Evolutionary conservation across 2,888 invertebrate genomes (phyloP), one percentile per base, ranked within the genome.

Genomic region (Nymphalis c-album): DNA sequence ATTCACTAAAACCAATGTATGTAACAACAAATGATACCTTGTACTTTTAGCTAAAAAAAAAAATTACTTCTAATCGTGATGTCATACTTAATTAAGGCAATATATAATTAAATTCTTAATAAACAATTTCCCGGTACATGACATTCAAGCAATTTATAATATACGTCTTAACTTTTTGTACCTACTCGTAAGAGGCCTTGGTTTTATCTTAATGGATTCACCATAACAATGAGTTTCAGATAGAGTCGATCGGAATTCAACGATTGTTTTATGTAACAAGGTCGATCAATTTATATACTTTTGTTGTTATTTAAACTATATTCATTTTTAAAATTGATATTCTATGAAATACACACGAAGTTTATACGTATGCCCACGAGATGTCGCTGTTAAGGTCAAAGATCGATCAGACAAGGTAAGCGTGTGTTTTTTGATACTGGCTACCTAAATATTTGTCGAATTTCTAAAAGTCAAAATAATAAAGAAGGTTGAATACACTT

Each of bases 161-260:
- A 16, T 40, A 20, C 45, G 35, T 50, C 55, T 50, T 58, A 55
- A 26, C 18, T 58, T 70, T 68, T 66, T 63, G 60, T 51, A 58
- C n/a, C n/a, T n/a, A n/a, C 64, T 51, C 51, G 51, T 51, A 47
- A 2, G 50, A 71, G 74, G 64, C 77, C 75, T 77, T 77, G 75
- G 67, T 64, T 65, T 74, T 77, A 77, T 76, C 74, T 73, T 75
- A 77, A 77, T 77, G 69, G 71, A 75, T 78, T 77, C 74, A 75
- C 73, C 70, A 75, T 74, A 74, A 71, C 75, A 75, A 76, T 69
- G 73, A 73, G 75, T 72, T 74, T 75, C 67, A 72, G 71, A 74
- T 73, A 75, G 70, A 75, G 71, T 45, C 66, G 70, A 72, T 67
- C 63, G 72, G 71, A 73, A 77, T 75, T 71, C 73, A 63, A 61